Evolutionary conservation across 2,113 vertebrate species (phyloP).

Genomic region (Sorex araneus): DNA sequence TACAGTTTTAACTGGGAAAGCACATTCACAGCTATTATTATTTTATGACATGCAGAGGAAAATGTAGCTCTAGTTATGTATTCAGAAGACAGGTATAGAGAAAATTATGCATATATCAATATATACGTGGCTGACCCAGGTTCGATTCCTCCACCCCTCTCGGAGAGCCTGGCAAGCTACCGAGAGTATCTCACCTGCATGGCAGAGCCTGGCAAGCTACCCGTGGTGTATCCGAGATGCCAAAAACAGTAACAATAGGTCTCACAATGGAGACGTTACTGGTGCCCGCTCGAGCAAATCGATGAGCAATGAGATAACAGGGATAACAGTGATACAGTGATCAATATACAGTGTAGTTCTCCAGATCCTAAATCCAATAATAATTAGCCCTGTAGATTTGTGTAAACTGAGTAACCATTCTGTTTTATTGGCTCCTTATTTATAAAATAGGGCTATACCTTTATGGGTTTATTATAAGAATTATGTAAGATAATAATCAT

Average conservation of each 20-base stretch:
- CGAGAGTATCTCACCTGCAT: too few relatives aligned
- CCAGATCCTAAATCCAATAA: not conserved
- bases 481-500: not conserved
- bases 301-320: too few relatives aligned
- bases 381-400: not conserved
- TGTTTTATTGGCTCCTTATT: not conserved
- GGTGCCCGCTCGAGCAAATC: too few relatives aligned
- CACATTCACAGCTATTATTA: conserved; percentile 57
- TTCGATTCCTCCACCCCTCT: too few relatives aligned
- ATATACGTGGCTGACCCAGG: too few relatives aligned
- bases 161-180: too few relatives aligned
- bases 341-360: not conserved
- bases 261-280: too few relatives aligned
- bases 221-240: too few relatives aligned
- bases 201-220: too few relatives aligned
- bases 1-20: not conserved
- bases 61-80: conserved; percentile 49
- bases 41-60: conserved; percentile 35
- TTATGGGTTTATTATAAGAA: conserved; percentile 9
- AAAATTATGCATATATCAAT: conserved; percentile 35
- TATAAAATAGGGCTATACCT: not conserved
- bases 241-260: too few relatives aligned
- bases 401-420: not conserved
- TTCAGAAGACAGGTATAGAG: conserved; percentile 18
- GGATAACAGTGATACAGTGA: too few relatives aligned